phyloP scores from a whole-genome alignment of 2,113 vertebrate genomes.

The Oncorhynchus keta region DNA sequence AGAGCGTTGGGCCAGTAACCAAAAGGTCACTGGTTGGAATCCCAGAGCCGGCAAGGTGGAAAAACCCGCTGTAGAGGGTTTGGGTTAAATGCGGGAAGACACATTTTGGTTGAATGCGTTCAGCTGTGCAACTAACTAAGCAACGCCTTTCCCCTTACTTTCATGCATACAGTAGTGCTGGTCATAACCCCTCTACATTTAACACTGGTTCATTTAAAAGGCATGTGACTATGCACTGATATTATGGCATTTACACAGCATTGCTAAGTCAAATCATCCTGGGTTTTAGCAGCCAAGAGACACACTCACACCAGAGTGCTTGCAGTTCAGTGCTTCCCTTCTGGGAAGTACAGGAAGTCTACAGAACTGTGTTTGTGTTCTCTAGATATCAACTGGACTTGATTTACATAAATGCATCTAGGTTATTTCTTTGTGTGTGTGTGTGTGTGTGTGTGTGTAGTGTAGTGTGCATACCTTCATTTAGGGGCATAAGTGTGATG shows the following conservation, averaged over 20 bases:
- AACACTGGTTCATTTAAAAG: background rate
- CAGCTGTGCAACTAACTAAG: too few relatives aligned
- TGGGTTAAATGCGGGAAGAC: too few relatives aligned
- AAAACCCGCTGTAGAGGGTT: too few relatives aligned
- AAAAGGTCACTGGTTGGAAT: too few relatives aligned
- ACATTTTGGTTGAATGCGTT: too few relatives aligned
- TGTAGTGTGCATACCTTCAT: constrained; percentile 32
- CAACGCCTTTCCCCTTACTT: background rate
- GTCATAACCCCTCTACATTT: background rate
- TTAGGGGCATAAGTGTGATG: constrained; percentile 47
- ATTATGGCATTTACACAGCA: background rate
- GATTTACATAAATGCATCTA: background rate
- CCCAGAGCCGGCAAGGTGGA: too few relatives aligned
- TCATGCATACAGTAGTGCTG: background rate
- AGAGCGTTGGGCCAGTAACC: too few relatives aligned
- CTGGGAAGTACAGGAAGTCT: background rate
- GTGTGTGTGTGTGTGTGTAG: background rate
- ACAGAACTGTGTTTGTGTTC: background rate
- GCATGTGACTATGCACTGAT: background rate
- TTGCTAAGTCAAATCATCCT: background rate
- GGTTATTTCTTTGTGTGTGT: background rate
- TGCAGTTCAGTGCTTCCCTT: background rate
- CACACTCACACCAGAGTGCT: background rate
- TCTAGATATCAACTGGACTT: background rate
- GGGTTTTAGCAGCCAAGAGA: background rate